A percentile compares a stretch with the other conserved stretches of the same genome.
Conservation (phyloP, 2,113 vertebrate species). For the Corapipo altera region DNA sequence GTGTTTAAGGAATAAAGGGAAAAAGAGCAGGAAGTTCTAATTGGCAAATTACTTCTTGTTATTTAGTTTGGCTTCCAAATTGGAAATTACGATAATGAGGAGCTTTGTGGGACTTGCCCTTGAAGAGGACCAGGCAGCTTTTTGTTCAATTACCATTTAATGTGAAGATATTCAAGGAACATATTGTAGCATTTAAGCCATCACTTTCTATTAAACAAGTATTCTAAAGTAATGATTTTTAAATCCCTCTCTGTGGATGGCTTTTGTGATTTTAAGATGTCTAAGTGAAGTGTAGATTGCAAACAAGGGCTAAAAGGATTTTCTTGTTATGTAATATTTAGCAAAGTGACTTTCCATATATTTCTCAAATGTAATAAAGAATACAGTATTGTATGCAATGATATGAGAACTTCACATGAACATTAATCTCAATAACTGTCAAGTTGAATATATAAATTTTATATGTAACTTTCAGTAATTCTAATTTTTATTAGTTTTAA, state of each 20-base stretch:
- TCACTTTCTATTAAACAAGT: constrained; percentile 83
- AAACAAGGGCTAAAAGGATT: constrained; percentile 65
- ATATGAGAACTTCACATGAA: background rate
- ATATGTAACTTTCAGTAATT: background rate
- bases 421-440: background rate
- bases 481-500: background rate
- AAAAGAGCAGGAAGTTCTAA: constrained; percentile 86
- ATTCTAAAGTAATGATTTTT: constrained; percentile 81
- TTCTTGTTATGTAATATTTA: constrained; percentile 52
- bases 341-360: background rate
- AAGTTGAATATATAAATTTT: background rate
- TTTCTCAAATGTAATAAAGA: constrained; percentile 9
- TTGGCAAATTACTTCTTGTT: constrained; percentile 88
- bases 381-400: background rate
- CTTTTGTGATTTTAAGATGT: constrained; percentile 71
- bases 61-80: constrained; percentile 87
- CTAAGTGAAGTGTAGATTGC: constrained; percentile 58
- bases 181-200: constrained; percentile 83
- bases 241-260: constrained; percentile 71
- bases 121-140: constrained; percentile 75
- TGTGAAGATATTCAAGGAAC: constrained; percentile 78
- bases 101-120: constrained; percentile 81
- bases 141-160: constrained; percentile 81
- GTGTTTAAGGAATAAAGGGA: constrained; percentile 80
- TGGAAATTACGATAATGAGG: constrained; percentile 87